Evolutionary conservation across 2,797 vertebrate genomes (phyloP), one percentile per base, ranked within the genome.

Genomic region (Xiphorhynchus erythropygius): DNA sequence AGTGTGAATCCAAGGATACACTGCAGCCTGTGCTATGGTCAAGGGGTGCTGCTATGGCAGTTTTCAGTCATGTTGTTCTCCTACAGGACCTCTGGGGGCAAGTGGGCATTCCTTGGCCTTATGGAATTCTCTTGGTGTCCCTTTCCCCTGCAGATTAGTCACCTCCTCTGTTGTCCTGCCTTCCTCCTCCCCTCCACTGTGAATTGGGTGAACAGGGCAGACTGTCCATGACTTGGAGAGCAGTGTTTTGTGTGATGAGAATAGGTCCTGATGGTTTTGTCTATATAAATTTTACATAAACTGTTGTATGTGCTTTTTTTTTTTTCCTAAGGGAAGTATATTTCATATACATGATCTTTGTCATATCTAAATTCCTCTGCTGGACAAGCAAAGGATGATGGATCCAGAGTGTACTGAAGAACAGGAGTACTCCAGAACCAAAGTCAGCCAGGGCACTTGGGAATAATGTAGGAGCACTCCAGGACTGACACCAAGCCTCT

Each of bases 301-400:
- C 37, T 77, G 13, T 52, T 62, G 2, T 53, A 24, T 2, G 1
- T n/a, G 10, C 0, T 10, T 49, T 50, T 27, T 17, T 52, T 7
- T 70, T 65, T 47, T 60, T 7, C 50, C 46, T 47, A 32, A 39
- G 32, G 21, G 19, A 24, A 7, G 2, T 65, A 4, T 78, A 69
- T 53, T 90, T 71, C 28, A 63, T 28, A 17, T 37, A 3, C 39
- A 41, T 68, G 22, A 44, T 37, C 16, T 81, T 52, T 44, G 8
- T n/a, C 9, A 10, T 69, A 37, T 8, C 14, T 81, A 76, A 87
- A 15, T 8, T 4, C 4, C 5, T 5, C 49, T 86, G 53, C 42
- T 62, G 8, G 44, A 46, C 25, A 73, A 30, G 19, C 1, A 5
- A 53, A 78, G 15, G 6, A 17, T 35, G 15, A 18, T 74, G 11